Evolutionary conservation across 2,888 invertebrate genomes (phyloP).

Genomic region (Octonoba sinensis): DNA sequence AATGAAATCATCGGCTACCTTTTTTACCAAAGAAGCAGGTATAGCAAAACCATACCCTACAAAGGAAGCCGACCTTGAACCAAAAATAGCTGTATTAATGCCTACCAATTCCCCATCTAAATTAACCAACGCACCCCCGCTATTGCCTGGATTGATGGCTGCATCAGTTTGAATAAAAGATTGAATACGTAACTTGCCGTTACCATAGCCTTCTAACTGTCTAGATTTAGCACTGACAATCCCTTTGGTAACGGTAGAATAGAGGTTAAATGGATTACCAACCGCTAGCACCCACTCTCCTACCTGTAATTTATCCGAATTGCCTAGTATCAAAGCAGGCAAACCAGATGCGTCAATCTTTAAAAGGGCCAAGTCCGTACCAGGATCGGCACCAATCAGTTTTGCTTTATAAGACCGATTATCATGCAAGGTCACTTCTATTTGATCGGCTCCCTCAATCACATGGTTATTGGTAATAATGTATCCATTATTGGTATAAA

Average conservation of each 20-base stretch:
- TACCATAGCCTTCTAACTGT: background rate
- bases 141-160: background rate
- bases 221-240: background rate
- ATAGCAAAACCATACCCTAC: background rate
- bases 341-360: background rate
- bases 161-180: background rate
- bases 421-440: background rate
- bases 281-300: background rate
- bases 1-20: background rate
- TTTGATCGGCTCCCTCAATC: background rate
- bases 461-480: slow-evolving; percentile 2
- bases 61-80: background rate
- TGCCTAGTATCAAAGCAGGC: background rate
- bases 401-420: background rate
- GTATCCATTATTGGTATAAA: background rate
- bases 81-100: background rate
- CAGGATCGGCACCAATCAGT: background rate
- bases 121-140: background rate
- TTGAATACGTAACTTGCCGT: too few relatives aligned
- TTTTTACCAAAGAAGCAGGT: background rate
- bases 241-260: background rate
- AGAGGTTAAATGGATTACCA: background rate
- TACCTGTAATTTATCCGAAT: background rate
- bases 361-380: background rate
- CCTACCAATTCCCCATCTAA: background rate